A percentile compares a stretch with the other conserved stretches of the same genome.
Evolutionary conservation across 2,113 vertebrate species (phyloP).

Genomic region (Alligator sinensis): DNA sequence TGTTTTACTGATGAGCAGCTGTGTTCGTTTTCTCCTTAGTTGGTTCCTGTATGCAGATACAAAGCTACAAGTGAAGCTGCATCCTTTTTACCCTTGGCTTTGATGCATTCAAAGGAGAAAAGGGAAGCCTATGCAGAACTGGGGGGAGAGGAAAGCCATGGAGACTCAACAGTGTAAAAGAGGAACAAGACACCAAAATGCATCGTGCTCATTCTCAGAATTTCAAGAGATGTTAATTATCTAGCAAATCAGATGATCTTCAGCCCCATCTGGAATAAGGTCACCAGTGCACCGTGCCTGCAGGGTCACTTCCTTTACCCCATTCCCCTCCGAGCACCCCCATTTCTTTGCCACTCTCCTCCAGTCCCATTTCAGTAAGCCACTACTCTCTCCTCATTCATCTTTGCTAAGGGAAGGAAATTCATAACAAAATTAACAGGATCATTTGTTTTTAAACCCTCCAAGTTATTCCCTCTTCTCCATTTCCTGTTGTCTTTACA

Average conservation of each 20-base stretch:
- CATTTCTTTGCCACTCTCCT: not conserved
- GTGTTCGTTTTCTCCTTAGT: not conserved
- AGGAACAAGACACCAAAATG: not conserved
- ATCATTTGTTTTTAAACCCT: not conserved
- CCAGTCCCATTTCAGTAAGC: not conserved
- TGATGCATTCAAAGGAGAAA: not conserved
- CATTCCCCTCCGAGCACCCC: rapidly evolving
- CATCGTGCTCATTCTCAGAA: rapidly evolving
- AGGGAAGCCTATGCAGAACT: not conserved
- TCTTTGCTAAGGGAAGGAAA: not conserved
- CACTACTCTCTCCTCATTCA: not conserved
- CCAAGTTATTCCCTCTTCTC: too few species aligned
- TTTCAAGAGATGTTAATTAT: too few species aligned
- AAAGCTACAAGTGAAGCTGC: not conserved
- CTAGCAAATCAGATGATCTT: too few species aligned
- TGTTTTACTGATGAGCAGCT: not conserved
- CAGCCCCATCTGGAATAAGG: too few species aligned
- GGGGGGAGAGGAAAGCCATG: not conserved
- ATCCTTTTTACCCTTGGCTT: not conserved
- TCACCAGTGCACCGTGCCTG: not conserved
- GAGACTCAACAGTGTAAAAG: not conserved
- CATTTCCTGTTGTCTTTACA: not conserved
- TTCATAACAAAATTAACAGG: not conserved
- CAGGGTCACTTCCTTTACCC: not conserved
- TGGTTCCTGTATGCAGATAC: not conserved